phyloP scores from a whole-genome alignment of 2,113 vertebrate species.

The Spermophilus dauricus region DNA sequence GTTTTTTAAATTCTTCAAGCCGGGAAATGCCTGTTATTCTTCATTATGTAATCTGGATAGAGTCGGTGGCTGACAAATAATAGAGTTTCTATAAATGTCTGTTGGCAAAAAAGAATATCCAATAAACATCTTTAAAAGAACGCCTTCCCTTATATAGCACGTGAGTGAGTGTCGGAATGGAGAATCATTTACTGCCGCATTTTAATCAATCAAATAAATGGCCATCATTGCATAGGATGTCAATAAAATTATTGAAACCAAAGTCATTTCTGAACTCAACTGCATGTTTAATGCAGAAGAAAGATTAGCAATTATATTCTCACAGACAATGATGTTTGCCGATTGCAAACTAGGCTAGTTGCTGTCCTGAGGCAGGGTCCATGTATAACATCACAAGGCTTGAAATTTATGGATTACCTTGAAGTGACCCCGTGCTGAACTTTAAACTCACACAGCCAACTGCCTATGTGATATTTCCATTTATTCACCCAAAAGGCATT shows the following conservation, averaged over 20 bases:
- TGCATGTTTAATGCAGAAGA: not conserved
- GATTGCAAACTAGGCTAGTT: not conserved
- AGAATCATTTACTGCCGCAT: conserved; percentile 9
- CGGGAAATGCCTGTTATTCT: not conserved
- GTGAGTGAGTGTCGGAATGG: not conserved
- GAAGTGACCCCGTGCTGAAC: not conserved
- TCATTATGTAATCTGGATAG: conserved; percentile 37
- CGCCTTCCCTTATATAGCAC: not conserved
- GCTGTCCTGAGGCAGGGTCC: not conserved
- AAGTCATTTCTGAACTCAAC: not conserved
- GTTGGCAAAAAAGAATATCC: conserved; percentile 20
- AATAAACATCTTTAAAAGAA: conserved; percentile 44
- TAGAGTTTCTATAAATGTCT: conserved; percentile 60
- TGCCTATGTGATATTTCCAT: not conserved
- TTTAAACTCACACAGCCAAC: not conserved
- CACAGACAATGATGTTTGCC: not conserved
- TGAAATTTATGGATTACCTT: not conserved
- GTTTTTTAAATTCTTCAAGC: not conserved
- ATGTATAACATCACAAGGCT: not conserved
- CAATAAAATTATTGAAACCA: conserved; percentile 56
- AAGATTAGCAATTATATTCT: not conserved
- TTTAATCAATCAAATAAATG: conserved; percentile 63
- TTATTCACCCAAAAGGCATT: not conserved
- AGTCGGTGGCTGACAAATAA: not conserved
- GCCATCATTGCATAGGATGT: not conserved